Conservation (phyloP, 1,140 invertebrate species). For the Spodoptera litura region DNA sequence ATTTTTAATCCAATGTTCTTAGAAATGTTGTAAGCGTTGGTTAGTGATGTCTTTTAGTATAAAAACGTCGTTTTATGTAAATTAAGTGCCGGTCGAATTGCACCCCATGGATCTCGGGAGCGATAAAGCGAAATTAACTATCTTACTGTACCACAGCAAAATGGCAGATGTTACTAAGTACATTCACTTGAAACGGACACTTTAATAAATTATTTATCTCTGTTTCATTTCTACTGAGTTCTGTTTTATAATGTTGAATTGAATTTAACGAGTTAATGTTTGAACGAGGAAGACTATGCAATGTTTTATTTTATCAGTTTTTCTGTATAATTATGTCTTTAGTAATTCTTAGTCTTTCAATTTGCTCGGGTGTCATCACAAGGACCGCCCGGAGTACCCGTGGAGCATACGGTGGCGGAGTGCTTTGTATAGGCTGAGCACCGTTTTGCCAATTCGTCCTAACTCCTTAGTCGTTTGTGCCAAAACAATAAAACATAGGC, state of each 20-base stretch:
- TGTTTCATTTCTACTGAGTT: background rate
- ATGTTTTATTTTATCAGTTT: too few relatives aligned
- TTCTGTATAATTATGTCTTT: too few relatives aligned
- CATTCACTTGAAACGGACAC: background rate
- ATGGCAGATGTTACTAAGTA: slow-evolving; percentile 28
- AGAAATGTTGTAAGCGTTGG: slow-evolving; percentile 34
- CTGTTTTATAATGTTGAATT: background rate
- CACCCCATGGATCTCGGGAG: slow-evolving; percentile 33
- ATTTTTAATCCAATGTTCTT: slow-evolving; percentile 40
- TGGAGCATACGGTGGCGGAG: too few relatives aligned
- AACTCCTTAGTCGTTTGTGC: too few relatives aligned
- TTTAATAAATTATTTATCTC: background rate
- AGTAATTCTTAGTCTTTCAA: too few relatives aligned
- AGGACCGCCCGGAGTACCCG: too few relatives aligned
- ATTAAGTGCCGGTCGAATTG: slow-evolving; percentile 26
- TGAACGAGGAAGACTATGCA: too few relatives aligned
- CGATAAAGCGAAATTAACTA: slow-evolving; percentile 45
- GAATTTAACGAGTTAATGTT: too few relatives aligned
- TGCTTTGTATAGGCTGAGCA: too few relatives aligned
- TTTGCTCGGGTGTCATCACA: too few relatives aligned
- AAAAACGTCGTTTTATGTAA: slow-evolving; percentile 46
- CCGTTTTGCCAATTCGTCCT: too few relatives aligned
- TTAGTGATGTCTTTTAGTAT: slow-evolving; percentile 39
- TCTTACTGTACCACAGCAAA: slow-evolving; percentile 26
- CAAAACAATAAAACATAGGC: too few relatives aligned